Evolutionary conservation across 2,113 vertebrate species (phyloP).

Genomic region (Corydoras sp.): DNA sequence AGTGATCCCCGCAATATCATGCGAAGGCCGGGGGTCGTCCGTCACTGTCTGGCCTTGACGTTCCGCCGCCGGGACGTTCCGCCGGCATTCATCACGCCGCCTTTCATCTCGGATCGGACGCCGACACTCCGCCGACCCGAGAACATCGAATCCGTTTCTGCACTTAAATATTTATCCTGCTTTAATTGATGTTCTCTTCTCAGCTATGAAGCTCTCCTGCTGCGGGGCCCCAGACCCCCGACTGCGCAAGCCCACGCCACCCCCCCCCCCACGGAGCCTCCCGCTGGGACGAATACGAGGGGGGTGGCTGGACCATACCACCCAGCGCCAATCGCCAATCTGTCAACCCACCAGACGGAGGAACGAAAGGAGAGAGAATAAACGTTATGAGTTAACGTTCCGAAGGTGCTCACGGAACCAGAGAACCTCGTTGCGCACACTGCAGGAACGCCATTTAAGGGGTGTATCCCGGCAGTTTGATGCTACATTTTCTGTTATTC

Average conservation of each 20-base stretch:
- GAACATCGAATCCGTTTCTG: constrained; percentile 68
- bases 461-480: too few species aligned
- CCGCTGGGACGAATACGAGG: constrained; percentile 55
- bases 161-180: constrained; percentile 73
- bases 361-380: constrained; percentile 12
- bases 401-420: constrained; percentile 37
- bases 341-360: constrained; percentile 32
- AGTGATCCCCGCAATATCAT: constrained; percentile 49
- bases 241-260: constrained; percentile 46
- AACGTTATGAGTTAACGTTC: constrained; percentile 1
- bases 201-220: constrained; percentile 59
- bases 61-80: constrained; percentile 39
- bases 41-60: constrained; percentile 46
- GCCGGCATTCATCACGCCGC: constrained; percentile 64
- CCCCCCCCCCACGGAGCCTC: constrained; percentile 52
- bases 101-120: constrained; percentile 59
- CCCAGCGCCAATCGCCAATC: constrained; percentile 41
- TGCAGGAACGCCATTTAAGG: too few species aligned
- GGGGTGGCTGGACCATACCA: constrained; percentile 42
- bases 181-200: constrained; percentile 73
- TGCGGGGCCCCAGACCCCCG: constrained; percentile 55
- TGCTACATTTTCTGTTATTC: too few species aligned
- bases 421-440: not conserved
- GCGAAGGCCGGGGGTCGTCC: constrained; percentile 49
- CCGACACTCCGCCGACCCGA: constrained; percentile 58